Percentiles rank a stretch among this genome's conserved stretches.
phyloP scores from a whole-genome alignment of 2,888 invertebrate genomes.

The Pyrrhia umbra region DNA sequence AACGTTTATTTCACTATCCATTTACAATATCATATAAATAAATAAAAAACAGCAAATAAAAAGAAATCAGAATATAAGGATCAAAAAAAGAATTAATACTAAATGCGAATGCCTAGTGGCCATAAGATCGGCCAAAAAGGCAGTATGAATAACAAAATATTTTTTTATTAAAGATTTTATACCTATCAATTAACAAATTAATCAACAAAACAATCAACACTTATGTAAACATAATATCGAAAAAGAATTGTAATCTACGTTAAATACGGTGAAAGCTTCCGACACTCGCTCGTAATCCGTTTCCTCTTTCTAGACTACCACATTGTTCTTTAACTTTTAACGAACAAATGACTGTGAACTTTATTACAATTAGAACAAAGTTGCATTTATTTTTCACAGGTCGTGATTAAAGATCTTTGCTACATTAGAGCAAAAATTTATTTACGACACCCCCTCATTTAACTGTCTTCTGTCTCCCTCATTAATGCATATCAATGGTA shows the following conservation, averaged over 20 bases:
- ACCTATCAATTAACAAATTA: constrained; percentile 49
- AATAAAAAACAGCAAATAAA: too few species aligned
- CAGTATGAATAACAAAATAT: constrained; percentile 17
- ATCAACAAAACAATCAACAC: constrained; percentile 53
- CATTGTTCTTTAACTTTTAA: constrained; percentile 72
- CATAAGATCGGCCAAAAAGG: too few species aligned
- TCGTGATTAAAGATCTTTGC: constrained; percentile 77
- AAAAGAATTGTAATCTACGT: constrained; percentile 75
- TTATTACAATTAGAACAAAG: constrained; percentile 52
- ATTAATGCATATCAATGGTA: constrained; percentile 56
- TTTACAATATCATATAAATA: too few species aligned
- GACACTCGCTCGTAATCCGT: constrained; percentile 79
- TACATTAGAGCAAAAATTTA: constrained; percentile 81
- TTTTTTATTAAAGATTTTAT: constrained; percentile 35
- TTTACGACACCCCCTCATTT: constrained; percentile 86
- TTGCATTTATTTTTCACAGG: constrained; percentile 51
- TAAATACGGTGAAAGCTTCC: constrained; percentile 81
- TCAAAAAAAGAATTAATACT: too few species aligned
- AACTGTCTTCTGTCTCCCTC: constrained; percentile 76
- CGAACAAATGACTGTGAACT: constrained; percentile 61
- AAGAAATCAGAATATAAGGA: too few species aligned
- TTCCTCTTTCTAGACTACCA: constrained; percentile 77
- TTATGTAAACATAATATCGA: constrained; percentile 63
- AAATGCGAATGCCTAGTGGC: too few species aligned
- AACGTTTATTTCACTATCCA: too few species aligned